Evolutionary conservation across 2,797 vertebrate genomes (phyloP).

Genomic region (Catostomus latipinnis): DNA sequence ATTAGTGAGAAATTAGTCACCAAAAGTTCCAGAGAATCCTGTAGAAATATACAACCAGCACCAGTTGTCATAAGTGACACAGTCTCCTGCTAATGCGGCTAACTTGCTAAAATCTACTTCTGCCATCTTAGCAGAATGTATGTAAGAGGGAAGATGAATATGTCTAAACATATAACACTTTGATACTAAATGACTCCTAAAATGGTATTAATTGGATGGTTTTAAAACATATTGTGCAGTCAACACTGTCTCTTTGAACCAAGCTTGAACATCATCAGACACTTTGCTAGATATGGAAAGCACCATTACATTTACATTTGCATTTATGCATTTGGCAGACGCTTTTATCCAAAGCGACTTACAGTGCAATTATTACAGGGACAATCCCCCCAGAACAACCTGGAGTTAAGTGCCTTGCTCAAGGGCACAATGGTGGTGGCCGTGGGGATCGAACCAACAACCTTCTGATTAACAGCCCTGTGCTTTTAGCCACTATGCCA

Average conservation of each 20-base stretch:
- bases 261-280: neutral
- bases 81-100: conserved; percentile 57
- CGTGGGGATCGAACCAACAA: too few species aligned
- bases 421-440: too few species aligned
- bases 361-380: too few species aligned
- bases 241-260: conserved; percentile 10
- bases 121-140: conserved; percentile 25
- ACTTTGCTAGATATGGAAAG: conserved; percentile 3
- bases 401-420: too few species aligned
- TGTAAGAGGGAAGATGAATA: conserved; percentile 39
- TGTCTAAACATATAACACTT: conserved; percentile 26
- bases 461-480: too few species aligned
- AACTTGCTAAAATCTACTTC: conserved; percentile 64
- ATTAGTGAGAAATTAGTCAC: conserved; percentile 62
- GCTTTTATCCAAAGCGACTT: too few species aligned
- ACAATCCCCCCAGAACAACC: too few species aligned
- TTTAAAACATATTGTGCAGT: conserved; percentile 30
- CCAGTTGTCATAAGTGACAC: conserved; percentile 54
- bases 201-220: conserved; percentile 51
- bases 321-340: too few species aligned
- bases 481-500: too few species aligned
- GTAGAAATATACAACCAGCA: conserved; percentile 56
- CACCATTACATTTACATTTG: too few species aligned
- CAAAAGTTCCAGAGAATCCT: conserved; percentile 47
- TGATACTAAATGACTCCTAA: conserved; percentile 42